Conservation (phyloP, 1,140 invertebrate species). For the Penaeus chinensis region DNA sequence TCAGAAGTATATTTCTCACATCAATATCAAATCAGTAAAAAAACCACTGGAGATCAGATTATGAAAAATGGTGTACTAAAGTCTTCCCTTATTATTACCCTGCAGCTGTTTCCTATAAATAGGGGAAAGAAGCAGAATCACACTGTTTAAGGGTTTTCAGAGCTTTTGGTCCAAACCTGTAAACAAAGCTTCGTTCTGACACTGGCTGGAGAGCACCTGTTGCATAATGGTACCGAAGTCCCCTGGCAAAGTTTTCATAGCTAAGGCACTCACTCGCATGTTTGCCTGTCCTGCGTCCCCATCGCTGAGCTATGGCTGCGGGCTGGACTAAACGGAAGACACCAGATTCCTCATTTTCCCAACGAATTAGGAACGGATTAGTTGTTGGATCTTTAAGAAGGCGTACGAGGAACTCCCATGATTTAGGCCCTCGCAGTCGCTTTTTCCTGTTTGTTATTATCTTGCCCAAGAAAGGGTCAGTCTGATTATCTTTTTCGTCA, state of each 20-base stretch:
- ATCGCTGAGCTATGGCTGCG: conserved; percentile 26
- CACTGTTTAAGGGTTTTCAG: neutral
- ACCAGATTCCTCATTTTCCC: conserved; percentile 32
- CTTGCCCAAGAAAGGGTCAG: conserved; percentile 45
- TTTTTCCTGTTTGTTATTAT: conserved; percentile 44
- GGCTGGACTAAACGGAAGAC: conserved; percentile 49
- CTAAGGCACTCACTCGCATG: conserved; percentile 39
- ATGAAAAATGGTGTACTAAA: neutral
- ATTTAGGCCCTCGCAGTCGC: conserved; percentile 47
- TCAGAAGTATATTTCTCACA: too few relatives aligned
- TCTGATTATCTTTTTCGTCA: neutral
- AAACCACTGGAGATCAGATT: too few relatives aligned
- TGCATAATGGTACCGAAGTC: conserved; percentile 50
- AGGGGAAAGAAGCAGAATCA: neutral
- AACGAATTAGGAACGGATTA: conserved; percentile 34
- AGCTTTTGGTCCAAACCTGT: conserved; percentile 48
- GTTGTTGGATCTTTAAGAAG: conserved; percentile 41
- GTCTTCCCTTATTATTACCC: neutral
- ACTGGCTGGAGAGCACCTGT: conserved; percentile 44
- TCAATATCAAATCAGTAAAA: too few relatives aligned
- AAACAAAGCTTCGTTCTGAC: conserved; percentile 48
- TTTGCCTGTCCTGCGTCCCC: conserved; percentile 45
- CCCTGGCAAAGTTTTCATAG: conserved; percentile 56
- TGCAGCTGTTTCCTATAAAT: neutral
- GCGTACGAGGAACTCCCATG: conserved; percentile 47